These are phyloP conservation scores for Lanistes nyassanus DNA, from an alignment of 1,140 invertebrate genomes.

Conservation along the genomic window DNA sequence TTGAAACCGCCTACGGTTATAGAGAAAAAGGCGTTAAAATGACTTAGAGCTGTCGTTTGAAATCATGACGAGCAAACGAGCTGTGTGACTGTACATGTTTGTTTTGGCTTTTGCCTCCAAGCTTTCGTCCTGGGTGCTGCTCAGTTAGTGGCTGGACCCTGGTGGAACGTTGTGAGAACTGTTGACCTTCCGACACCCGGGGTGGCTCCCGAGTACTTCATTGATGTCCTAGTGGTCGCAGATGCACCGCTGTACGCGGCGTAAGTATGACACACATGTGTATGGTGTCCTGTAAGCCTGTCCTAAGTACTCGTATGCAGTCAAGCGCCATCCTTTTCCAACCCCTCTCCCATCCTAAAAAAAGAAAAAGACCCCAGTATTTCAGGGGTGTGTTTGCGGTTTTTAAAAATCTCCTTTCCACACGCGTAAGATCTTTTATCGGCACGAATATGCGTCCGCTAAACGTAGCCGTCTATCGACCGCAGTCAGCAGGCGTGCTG, in stretches of 20 bases:
- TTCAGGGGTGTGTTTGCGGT: too few species aligned
- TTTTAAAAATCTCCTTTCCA: too few species aligned
- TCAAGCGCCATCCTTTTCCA: not conserved
- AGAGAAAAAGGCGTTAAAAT: too few species aligned
- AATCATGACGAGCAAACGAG: not conserved
- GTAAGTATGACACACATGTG: conserved; percentile 9
- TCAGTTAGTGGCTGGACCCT: not conserved
- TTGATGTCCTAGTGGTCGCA: conserved; percentile 9
- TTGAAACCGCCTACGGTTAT: too few species aligned
- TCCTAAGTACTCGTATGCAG: not conserved
- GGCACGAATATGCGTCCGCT: too few species aligned
- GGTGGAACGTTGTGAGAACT: too few species aligned
- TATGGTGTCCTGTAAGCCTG: not conserved
- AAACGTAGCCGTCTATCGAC: too few species aligned
- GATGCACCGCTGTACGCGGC: conserved; percentile 4
- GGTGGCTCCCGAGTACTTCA: conserved; percentile 1
- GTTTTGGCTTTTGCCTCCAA: not conserved
- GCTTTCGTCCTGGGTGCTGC: not conserved
- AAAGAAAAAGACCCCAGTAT: too few species aligned
- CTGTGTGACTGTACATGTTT: not conserved
- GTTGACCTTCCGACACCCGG: too few species aligned
- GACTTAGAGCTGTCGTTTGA: too few species aligned
- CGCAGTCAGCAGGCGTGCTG: too few species aligned
- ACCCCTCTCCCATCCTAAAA: not conserved
- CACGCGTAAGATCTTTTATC: too few species aligned